phyloP scores from a whole-genome alignment of 2,797 vertebrate genomes.

The Dendrocincla fuliginosa region DNA sequence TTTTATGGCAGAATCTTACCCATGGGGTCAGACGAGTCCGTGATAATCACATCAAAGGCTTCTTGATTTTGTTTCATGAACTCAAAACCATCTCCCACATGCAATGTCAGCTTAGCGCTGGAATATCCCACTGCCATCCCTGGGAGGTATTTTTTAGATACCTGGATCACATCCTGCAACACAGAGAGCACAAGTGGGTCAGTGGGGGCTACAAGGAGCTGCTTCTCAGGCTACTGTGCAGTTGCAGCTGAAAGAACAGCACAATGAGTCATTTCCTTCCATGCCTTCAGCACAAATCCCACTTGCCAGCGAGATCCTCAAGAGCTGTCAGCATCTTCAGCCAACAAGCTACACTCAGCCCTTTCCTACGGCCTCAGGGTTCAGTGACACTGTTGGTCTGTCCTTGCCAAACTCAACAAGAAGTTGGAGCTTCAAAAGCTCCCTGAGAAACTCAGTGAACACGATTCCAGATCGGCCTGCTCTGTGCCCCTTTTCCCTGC shows the following conservation, averaged over 20 bases:
- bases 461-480: background rate
- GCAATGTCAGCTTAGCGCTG: conserved; percentile 91
- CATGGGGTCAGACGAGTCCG: conserved; percentile 96
- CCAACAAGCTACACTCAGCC: background rate
- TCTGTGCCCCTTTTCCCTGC: background rate
- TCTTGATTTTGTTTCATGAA: conserved; percentile 99
- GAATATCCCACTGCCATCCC: conserved; percentile 96
- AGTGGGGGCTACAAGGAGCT: background rate
- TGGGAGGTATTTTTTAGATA: conserved; percentile 94
- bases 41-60: conserved; percentile 96
- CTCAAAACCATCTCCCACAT: conserved; percentile 95
- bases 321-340: conserved; percentile 23
- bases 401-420: conserved; percentile 36
- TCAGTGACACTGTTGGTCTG: background rate
- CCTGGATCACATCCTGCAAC: conserved; percentile 92
- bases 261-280: conserved; percentile 27
- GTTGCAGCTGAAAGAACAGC: background rate
- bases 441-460: background rate
- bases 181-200: background rate
- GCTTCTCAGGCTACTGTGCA: background rate
- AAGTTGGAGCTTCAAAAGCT: conserved; percentile 3
- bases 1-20: conserved; percentile 77
- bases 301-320: background rate
- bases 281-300: background rate
- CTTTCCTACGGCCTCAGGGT: background rate